These are phyloP conservation scores for Camelus bactrianus DNA, from an alignment of 2,113 vertebrate genomes.

Conservation along the genomic window DNA sequence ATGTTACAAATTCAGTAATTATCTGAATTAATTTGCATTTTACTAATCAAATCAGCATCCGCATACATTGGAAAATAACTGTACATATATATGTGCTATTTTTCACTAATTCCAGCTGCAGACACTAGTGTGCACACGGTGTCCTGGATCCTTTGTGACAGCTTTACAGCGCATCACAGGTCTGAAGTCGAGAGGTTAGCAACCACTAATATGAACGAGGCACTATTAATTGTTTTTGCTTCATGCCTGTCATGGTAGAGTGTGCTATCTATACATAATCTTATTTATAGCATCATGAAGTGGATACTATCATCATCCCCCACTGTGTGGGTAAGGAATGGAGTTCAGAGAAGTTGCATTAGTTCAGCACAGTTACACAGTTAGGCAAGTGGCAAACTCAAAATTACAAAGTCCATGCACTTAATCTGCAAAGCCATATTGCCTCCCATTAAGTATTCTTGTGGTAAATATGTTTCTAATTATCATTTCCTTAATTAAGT, in stretches of 20 bases:
- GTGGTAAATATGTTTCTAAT: slow-evolving; percentile 37
- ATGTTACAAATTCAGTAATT: slow-evolving; percentile 11
- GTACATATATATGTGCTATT: not conserved
- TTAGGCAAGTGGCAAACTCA: not conserved
- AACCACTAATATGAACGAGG: not conserved
- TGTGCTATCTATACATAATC: not conserved
- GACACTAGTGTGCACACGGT: not conserved
- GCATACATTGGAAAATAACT: not conserved
- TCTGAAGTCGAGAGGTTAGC: slow-evolving; percentile 4
- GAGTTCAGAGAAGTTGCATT: not conserved
- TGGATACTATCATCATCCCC: not conserved
- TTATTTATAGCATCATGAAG: not conserved
- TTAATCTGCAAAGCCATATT: slow-evolving; percentile 56
- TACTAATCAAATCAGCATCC: slow-evolving; percentile 17
- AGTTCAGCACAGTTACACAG: not conserved
- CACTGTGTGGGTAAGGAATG: slow-evolving; percentile 15
- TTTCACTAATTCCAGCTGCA: not conserved
- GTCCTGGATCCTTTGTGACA: not conserved
- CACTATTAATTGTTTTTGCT: not conserved
- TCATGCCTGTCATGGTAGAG: not conserved
- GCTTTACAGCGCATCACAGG: not conserved
- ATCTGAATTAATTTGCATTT: slow-evolving; percentile 37
- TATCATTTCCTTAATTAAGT: slow-evolving; percentile 52
- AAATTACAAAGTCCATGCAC: not conserved
- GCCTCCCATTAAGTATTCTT: slow-evolving; percentile 28